These are phyloP conservation scores for Stenopsyche tienmushanensis DNA, from an alignment of 1,140 invertebrate genomes.

Conservation along the genomic window DNA sequence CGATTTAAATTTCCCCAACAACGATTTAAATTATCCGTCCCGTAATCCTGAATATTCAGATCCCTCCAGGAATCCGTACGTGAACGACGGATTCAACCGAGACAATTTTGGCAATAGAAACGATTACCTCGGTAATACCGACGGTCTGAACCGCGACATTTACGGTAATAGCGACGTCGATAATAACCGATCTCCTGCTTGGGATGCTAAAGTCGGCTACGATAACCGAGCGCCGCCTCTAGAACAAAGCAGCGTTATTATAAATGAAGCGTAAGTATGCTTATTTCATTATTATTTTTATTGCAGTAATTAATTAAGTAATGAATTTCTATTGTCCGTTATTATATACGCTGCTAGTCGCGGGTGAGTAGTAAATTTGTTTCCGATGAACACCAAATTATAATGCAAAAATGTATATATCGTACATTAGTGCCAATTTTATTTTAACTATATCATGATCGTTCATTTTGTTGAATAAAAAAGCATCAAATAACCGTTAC, in stretches of 20 bases:
- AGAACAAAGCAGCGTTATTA: constrained; percentile 57
- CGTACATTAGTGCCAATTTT: no score
- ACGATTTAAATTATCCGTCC: constrained; percentile 17
- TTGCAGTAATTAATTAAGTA: constrained; percentile 9
- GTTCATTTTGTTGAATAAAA: no score
- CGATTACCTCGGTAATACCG: constrained; percentile 36
- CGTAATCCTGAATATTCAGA: constrained; percentile 18
- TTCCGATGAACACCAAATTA: background rate
- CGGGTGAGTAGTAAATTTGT: constrained; percentile 34
- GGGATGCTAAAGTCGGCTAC: constrained; percentile 45
- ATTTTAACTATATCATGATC: no score
- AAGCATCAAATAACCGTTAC: background rate
- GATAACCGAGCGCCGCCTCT: constrained; percentile 46
- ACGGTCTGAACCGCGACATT: constrained; percentile 42
- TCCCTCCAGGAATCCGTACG: constrained; percentile 32
- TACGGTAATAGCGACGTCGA: constrained; percentile 43
- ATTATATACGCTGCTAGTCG: constrained; percentile 33
- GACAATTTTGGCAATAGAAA: constrained; percentile 32
- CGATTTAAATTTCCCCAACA: constrained; percentile 31
- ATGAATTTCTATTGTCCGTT: constrained; percentile 17
- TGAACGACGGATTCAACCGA: constrained; percentile 16
- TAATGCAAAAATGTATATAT: background rate
- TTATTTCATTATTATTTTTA: constrained; percentile 12
- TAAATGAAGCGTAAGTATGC: constrained; percentile 61
- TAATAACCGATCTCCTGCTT: constrained; percentile 46